These are phyloP conservation scores for Lepidonotus clava DNA, from an alignment of 2,888 invertebrate genomes.

Conservation along the genomic window DNA sequence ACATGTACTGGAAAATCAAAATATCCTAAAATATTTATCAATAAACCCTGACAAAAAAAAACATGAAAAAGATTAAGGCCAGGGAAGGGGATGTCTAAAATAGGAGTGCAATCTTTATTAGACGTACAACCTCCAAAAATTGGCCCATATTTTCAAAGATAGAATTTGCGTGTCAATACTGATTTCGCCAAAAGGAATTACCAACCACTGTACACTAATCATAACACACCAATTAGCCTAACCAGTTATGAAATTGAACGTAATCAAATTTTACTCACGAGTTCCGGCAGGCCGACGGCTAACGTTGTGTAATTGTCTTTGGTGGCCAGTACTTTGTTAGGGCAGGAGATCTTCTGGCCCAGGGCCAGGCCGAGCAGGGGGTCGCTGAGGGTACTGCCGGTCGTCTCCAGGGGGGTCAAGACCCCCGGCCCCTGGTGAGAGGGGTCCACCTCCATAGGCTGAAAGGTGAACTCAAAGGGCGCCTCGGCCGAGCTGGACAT, in stretches of 20 bases:
- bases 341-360: slow-evolving; percentile 80
- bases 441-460: slow-evolving; percentile 61
- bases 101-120: too few species aligned
- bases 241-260: background rate
- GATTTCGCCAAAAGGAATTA: background rate
- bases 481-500: slow-evolving; percentile 62
- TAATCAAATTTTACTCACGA: slow-evolving; percentile 60
- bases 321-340: slow-evolving; percentile 81
- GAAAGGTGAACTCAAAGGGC: slow-evolving; percentile 64
- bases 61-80: too few species aligned
- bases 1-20: too few species aligned
- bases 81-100: too few species aligned
- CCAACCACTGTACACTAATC: background rate
- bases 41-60: too few species aligned
- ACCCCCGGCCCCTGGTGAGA: background rate
- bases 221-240: background rate
- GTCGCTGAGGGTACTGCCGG: slow-evolving; percentile 67
- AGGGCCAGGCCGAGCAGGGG: slow-evolving; percentile 79
- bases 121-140: too few species aligned
- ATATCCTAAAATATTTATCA: too few species aligned
- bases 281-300: slow-evolving; percentile 82
- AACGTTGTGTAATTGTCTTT: slow-evolving; percentile 81
- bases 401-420: slow-evolving; percentile 20
- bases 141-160: background rate
- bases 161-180: too few species aligned